These are phyloP conservation scores for Amazonetta brasiliensis DNA, from an alignment of 2,797 vertebrate species.

Conservation along the genomic window DNA sequence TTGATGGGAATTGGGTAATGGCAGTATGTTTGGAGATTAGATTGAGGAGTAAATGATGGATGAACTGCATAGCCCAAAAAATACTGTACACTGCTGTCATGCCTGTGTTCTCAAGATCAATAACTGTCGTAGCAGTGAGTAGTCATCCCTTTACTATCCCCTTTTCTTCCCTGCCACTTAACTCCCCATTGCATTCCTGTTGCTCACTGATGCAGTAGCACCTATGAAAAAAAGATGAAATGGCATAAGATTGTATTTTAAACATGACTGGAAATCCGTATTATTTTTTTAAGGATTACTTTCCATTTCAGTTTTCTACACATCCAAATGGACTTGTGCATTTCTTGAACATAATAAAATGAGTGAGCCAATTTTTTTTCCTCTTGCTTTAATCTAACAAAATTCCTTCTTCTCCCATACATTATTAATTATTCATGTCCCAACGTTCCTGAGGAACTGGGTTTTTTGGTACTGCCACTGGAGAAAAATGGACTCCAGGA, in stretches of 20 bases:
- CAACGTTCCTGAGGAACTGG: background rate
- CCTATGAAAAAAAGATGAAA: slow-evolving; percentile 12
- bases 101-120: background rate
- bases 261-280: background rate
- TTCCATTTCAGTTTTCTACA: background rate
- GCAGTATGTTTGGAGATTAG: background rate
- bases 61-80: background rate
- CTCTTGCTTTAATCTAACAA: background rate
- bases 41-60: background rate
- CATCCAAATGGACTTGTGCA: background rate
- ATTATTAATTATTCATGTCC: background rate
- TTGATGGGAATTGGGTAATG: background rate
- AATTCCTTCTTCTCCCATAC: background rate
- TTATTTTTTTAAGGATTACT: background rate
- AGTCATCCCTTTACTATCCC: background rate
- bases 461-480: background rate
- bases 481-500: background rate
- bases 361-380: background rate
- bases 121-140: background rate
- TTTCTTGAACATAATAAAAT: background rate
- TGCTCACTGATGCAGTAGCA: background rate
- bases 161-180: background rate
- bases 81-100: background rate
- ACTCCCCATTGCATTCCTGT: background rate
- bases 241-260: slow-evolving; percentile 1